Evolutionary conservation across 2,797 vertebrate species (phyloP), one percentile per base, ranked within the genome.

Genomic region (Acanthurus lineatus): DNA sequence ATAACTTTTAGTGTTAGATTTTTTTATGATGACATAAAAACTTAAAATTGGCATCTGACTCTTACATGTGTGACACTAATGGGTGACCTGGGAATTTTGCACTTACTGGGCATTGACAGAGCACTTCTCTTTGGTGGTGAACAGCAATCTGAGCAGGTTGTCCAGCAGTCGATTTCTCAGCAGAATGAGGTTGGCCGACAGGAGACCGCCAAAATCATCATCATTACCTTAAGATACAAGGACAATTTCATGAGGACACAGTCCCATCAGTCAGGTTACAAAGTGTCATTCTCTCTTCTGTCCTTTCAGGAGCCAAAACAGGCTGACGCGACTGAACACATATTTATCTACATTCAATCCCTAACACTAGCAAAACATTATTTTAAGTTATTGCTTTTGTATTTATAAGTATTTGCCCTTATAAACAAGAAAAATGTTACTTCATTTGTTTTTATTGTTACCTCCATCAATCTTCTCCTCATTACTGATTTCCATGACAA

Each of bases 391-490:
- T n/a, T 9, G 19, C 8, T 76, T 25, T 12, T 47, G n/a, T 47
- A 32, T 69, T 45, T 32, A 52, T 14, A 32, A 53, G 56, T 11
- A 32, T 32, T 38, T 16, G 3, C 0, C 9, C 14, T 52, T 25
- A 44, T 35, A 12, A 42, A 61, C n/a, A 62, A 60, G 0, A 28
- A 54, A 0, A 28, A 49, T 6, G 4, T 0, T 17, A 44, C 0
- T 19, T 10, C 2, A 5, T 57, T 52, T 12, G 0, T 49, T 16
- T 9, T 20, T 2, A 6, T 14, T 8, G 91, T 94, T 90, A 98
- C 98, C 97, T 90, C 94, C 95, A 38, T 99, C 97, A 3, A 96
- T 93, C 85, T 98, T 99, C 91, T 99, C 98, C 90, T 99, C 98
- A 4, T 96, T 96, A 69, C 95, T 98, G 88, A 97, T 94, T 91